phyloP scores from a whole-genome alignment of 2,797 vertebrate species.

The Gouania willdenowi region DNA sequence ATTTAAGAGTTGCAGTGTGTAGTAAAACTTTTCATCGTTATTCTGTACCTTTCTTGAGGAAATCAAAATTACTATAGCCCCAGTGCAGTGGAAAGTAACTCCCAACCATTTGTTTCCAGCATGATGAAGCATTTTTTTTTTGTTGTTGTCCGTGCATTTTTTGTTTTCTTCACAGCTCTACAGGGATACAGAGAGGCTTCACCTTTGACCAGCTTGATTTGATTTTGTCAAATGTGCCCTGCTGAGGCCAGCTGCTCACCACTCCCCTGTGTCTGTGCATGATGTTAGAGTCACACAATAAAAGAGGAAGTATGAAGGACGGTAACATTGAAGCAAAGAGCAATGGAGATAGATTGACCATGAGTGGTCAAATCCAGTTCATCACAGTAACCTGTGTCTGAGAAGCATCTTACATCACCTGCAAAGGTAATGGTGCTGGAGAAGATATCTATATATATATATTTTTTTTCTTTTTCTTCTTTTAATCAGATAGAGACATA shows the following conservation, averaged over 20 bases:
- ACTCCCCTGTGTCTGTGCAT: conserved; percentile 45
- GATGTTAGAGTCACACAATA: conserved; percentile 48
- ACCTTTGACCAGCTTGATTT: conserved; percentile 70
- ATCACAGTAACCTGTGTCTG: conserved; percentile 42
- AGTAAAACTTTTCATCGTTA: too few relatives aligned
- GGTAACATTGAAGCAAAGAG: conserved; percentile 13
- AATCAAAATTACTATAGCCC: too few relatives aligned
- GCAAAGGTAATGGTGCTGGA: too few relatives aligned
- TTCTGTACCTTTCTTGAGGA: too few relatives aligned
- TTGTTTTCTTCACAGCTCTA: conserved; percentile 25
- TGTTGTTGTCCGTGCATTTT: conserved; percentile 23
- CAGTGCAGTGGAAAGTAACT: too few relatives aligned
- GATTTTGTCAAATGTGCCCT: conserved; percentile 61
- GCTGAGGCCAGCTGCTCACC: conserved; percentile 43
- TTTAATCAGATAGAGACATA: too few relatives aligned
- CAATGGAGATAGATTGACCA: not conserved
- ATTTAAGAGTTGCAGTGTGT: too few relatives aligned
- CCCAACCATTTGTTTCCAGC: too few relatives aligned
- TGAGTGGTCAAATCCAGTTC: conserved; percentile 33
- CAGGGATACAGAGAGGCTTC: conserved; percentile 33
- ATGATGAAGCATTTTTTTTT: too few relatives aligned
- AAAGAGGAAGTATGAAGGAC: conserved; percentile 23
- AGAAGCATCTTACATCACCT: conserved; percentile 47
- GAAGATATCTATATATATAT: too few relatives aligned
- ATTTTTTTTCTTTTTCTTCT: too few relatives aligned